Base-by-base conservation (phyloP, 2,113 vertebrate genomes). In the Phocoena sinus region DNA sequence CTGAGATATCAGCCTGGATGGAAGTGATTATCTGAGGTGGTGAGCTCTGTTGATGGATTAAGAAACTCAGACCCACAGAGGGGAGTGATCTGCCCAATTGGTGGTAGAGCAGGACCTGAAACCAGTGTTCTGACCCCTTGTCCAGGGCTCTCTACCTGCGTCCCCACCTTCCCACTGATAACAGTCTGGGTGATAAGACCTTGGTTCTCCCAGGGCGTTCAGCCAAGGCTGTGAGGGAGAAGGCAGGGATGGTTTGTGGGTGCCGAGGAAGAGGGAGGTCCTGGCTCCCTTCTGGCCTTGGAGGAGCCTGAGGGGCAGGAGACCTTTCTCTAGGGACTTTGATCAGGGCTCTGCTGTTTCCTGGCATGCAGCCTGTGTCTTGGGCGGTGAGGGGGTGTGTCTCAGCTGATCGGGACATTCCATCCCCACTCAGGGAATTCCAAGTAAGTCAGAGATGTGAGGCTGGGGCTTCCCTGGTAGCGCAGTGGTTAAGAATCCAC, bases 61-160 rank as follows among this genome's bases (percentile, higher is more conserved):
- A 79, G 58, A 81, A 76, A 60, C 36, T 38, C 53, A 25, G 68
- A 47, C 21, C 65, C 33, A 23, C 12, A 36, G 68, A 28, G 15
- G 26, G 28, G 7, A 7, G 10, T 23, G 38, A 14, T 18, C 31
- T 7, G 26, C 18, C 23, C 0, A 0, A 26, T 1, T 50, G 31
- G 38, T 11, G 36, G 41, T 81, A 36, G 58, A 81, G 38, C 60
- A 36, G 67, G 36, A 21, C 74, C 25, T 50, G 62, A 25, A 68
- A n/a, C 41, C 80, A n/a, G 88, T 2, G 13, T 67, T 56, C 80
- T 56, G 41, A 47, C 3, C 28, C 68, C 53, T 6, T 0, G 21
- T 9, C 44, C 23, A 5, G 38, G 56, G 84, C 18, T 70, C 33
- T 50, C n/a, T 70, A 38, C 38, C 38, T 0, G 17, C 0, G 0